Evolutionary conservation across 2,113 vertebrate species (phyloP), one percentile per base, ranked within the genome.

Genomic region (Ia io): DNA sequence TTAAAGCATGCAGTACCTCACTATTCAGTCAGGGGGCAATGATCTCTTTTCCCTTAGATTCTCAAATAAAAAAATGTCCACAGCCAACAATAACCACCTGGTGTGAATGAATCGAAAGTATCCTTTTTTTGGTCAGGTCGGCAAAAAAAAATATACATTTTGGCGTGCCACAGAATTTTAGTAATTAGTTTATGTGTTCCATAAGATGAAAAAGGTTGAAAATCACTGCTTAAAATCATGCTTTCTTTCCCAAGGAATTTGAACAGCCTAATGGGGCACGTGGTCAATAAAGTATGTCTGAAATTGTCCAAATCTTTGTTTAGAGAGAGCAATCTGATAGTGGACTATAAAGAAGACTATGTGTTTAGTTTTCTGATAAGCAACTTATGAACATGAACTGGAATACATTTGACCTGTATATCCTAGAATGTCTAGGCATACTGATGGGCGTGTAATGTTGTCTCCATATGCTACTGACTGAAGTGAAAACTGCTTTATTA

Each of bases 401-500:
- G 22, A 84, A 93, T 49, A 28, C 42, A 92, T 77, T 9, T 95
- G 71, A 90, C 42, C 16, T 88, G 7, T 63, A 35, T 53, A 63
- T n/a, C 44, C 35, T 63, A 89, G 22, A 92, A 61, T 82, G 23
- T 83, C n/a, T 76, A 78, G 44, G 25, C 20, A 89, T n/a, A 69
- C 12, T 92, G 20, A 84, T 47, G 4, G 83, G 12, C 9, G 90
- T 61, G 9, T 35, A 90, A 76, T 63, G 14, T 23, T 78, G 47
- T 85, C 30, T 92, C 51, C 32, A 7, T 59, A 6, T 88, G 5
- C 35, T 69, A 91, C 7, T 65, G 14, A 51, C 16, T 83, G 7
- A 92, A 49, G 23, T 88, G 56, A 93, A 90, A 92, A 89, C 37
- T 88, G 25, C 9, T 47, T 95, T 90, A 59, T 92, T 82, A 93